Evolutionary conservation across 2,113 vertebrate genomes (phyloP), one percentile per base, ranked within the genome.

Genomic region (Nothocercus julius): DNA sequence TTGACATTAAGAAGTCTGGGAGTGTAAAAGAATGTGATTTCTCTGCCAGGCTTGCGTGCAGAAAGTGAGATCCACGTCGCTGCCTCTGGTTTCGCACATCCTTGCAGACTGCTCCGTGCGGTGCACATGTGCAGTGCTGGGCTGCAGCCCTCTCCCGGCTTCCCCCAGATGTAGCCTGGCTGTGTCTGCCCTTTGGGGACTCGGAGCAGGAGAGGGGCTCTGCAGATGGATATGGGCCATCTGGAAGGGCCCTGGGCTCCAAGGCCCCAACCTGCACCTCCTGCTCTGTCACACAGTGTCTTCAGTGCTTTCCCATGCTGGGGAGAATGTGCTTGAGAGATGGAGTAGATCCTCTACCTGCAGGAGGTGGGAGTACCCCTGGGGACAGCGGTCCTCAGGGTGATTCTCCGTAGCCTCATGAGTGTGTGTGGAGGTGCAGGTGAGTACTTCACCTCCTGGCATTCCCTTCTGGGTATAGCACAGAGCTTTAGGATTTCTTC

Each of bases 271-370:
- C 5, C 68, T 64, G 34, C 54, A 5, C 16, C 59, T 85, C 34
- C 10, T 34, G 11, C 27, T 51, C 20, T 28, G 7, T 27, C 1
- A 1, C 53, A 28, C 36, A 15, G 24, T 5, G 9, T 69, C 14
- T 9, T 17, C 9, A 56, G 28, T 56, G 5, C 32, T 40, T 3
- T 17, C 0, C 0, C 54, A 2, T 72, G 59, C 17, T 53, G 34
- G 12, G 53, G 4, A 78, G 16, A 32, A 24, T 7, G 30, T 38
- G 21, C 34, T 36, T 30, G 32, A 67, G 73, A 66, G 19, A 21
- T 88, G 63, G 9, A 54, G 32, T 3, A 2, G 21, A 49, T 49
- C 16, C 68, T 53, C 28, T n/a, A 13, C 18, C 15, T 2, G 2
- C 3, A 32, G 59, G 2, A 49, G 16, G 34, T 1, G 56, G 47